These are phyloP conservation scores for Bolborhynchus lineola DNA, from an alignment of 2,113 vertebrate genomes.

Conservation along the genomic window DNA sequence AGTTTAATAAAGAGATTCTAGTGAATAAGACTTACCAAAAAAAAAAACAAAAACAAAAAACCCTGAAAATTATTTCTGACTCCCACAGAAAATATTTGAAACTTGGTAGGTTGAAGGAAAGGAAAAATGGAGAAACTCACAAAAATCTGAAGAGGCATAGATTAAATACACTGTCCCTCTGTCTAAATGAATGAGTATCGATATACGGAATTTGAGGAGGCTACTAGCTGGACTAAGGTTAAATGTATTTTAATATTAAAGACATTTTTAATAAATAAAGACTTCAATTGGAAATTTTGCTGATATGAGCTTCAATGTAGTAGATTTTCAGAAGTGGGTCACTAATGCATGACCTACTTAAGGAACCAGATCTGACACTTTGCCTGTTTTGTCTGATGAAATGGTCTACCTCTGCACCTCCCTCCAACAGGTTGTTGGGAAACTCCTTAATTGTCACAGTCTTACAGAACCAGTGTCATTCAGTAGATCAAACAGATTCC, in stretches of 20 bases:
- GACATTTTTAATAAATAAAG: neutral
- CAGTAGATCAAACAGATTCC: neutral
- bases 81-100: neutral
- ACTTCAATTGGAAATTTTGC: neutral
- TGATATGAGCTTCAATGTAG: neutral
- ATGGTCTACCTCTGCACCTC: fast-evolving
- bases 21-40: neutral
- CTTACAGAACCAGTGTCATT: neutral
- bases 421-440: neutral
- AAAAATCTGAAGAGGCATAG: neutral
- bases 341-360: neutral
- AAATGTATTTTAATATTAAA: neutral
- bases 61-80: neutral
- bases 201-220: neutral
- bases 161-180: neutral
- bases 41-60: neutral
- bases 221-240: neutral
- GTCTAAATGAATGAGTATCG: neutral
- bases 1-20: neutral
- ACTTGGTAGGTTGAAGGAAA: neutral
- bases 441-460: neutral
- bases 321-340: neutral
- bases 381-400: neutral
- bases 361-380: neutral
- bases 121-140: neutral